Conservation (phyloP, 2,113 vertebrate species). For the Gobiocypris rarus region DNA sequence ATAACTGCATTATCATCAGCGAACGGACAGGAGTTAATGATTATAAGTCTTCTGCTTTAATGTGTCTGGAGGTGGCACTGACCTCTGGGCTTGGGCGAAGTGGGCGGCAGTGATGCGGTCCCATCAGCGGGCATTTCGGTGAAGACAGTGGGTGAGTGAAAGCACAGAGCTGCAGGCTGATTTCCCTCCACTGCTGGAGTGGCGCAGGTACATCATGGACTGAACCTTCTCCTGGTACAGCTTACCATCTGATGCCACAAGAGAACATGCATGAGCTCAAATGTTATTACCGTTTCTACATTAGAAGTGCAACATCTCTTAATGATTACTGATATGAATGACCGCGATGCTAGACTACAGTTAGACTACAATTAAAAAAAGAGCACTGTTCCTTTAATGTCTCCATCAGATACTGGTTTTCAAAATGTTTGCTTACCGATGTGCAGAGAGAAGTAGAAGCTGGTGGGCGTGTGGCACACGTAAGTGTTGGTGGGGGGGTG, state of each 20-base stretch:
- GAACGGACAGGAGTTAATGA: not conserved
- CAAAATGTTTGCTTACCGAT: constrained; percentile 80
- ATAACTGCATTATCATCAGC: not conserved
- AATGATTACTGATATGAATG: not conserved
- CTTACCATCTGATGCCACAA: constrained; percentile 84
- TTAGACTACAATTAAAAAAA: not conserved
- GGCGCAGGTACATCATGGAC: constrained; percentile 87
- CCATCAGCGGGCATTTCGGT: constrained; percentile 78
- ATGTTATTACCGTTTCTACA: not conserved
- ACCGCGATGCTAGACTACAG: not conserved
- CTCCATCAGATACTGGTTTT: not conserved
- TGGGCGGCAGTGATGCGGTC: constrained; percentile 59
- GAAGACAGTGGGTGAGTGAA: constrained; percentile 82
- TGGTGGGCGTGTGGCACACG: constrained; percentile 93
- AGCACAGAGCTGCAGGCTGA: constrained; percentile 80
- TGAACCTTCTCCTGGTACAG: constrained; percentile 95
- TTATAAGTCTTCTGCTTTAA: constrained; percentile 8
- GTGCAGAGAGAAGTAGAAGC: constrained; percentile 96
- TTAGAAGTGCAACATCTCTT: not conserved
- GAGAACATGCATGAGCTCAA: not conserved
- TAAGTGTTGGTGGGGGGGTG: constrained; percentile 98
- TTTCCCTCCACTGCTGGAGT: constrained; percentile 84
- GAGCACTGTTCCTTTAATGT: not conserved
- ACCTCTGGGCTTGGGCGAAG: not conserved
- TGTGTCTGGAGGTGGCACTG: not conserved